phyloP scores from a whole-genome alignment of 1,140 invertebrate species.

The Caenorhabditis remanei region DNA sequence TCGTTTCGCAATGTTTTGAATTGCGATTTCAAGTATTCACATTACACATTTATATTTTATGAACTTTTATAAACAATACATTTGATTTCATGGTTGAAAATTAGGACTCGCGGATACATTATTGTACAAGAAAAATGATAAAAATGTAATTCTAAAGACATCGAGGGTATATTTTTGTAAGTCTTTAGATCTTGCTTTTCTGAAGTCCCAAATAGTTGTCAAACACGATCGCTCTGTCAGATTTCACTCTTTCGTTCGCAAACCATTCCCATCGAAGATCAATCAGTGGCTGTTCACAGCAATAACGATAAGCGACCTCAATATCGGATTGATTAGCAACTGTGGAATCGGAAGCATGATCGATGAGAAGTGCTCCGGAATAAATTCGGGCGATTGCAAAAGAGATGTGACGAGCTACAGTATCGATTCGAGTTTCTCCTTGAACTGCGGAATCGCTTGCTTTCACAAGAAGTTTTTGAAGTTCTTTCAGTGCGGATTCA shows the following conservation, averaged over 20 bases:
- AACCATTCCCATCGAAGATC: conserved; percentile 58
- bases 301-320: conserved; percentile 53
- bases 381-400: conserved; percentile 57
- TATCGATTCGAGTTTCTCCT: conserved; percentile 34
- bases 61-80: not conserved
- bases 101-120: not conserved
- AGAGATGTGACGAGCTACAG: conserved; percentile 49
- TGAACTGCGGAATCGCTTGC: conserved; percentile 46
- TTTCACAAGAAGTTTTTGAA: conserved; percentile 48
- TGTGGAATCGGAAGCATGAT: conserved; percentile 53
- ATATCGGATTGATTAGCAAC: conserved; percentile 35
- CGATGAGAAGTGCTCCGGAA: conserved; percentile 54
- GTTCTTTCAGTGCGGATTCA: conserved; percentile 10
- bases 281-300: conserved; percentile 55
- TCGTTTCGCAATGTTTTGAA: not conserved
- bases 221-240: conserved; percentile 46
- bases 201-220: conserved; percentile 22
- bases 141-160: not conserved
- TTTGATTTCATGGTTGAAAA: not conserved
- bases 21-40: not conserved
- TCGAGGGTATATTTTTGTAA: not conserved
- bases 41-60: not conserved
- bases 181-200: conserved; percentile 15
- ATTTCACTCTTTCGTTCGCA: conserved; percentile 25
- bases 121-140: conserved; percentile 22